Evolutionary conservation across 2,888 invertebrate species (phyloP).

Genomic region (Drosophila niveifrons): DNA sequence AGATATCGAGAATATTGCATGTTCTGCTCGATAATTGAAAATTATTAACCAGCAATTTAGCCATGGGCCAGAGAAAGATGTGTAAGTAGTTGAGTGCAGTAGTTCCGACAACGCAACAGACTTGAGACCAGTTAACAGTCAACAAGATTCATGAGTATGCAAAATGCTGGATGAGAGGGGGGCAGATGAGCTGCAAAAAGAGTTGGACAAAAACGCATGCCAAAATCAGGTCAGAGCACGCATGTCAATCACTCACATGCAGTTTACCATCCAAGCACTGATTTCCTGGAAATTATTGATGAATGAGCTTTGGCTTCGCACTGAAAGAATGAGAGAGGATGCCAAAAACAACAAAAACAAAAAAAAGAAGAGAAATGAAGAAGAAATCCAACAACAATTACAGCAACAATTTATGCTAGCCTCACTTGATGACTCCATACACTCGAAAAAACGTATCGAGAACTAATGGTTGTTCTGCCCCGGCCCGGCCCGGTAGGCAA

Average conservation of each 20-base stretch:
- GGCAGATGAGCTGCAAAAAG: not conserved
- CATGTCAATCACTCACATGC: slow-evolving; percentile 76
- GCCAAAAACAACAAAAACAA: too few species aligned
- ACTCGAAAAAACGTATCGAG: slow-evolving; percentile 34
- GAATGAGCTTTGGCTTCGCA: slow-evolving; percentile 41
- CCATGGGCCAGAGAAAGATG: slow-evolving; percentile 20
- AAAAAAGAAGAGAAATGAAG: not conserved
- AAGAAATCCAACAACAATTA: slow-evolving; percentile 6
- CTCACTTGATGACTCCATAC: slow-evolving; percentile 57
- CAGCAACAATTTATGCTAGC: slow-evolving; percentile 6
- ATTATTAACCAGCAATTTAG: slow-evolving; percentile 61
- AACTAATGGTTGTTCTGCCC: slow-evolving; percentile 58
- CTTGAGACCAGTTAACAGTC: slow-evolving; percentile 42
- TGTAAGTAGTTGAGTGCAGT: slow-evolving; percentile 16
- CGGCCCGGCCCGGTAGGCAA: slow-evolving; percentile 50
- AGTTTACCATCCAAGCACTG: slow-evolving; percentile 55
- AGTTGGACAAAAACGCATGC: slow-evolving; percentile 40
- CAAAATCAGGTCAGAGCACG: slow-evolving; percentile 65
- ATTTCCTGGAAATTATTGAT: slow-evolving; percentile 74
- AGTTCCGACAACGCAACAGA: slow-evolving; percentile 22
- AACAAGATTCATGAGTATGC: slow-evolving; percentile 64
- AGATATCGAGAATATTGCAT: slow-evolving; percentile 6
- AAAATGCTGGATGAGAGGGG: slow-evolving; percentile 22
- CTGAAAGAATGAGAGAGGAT: slow-evolving; percentile 1
- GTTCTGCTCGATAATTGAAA: slow-evolving; percentile 68